Evolutionary conservation across 1,140 invertebrate genomes (phyloP), one percentile per base, ranked within the genome.

Genomic region (Drosophila yakuba): DNA sequence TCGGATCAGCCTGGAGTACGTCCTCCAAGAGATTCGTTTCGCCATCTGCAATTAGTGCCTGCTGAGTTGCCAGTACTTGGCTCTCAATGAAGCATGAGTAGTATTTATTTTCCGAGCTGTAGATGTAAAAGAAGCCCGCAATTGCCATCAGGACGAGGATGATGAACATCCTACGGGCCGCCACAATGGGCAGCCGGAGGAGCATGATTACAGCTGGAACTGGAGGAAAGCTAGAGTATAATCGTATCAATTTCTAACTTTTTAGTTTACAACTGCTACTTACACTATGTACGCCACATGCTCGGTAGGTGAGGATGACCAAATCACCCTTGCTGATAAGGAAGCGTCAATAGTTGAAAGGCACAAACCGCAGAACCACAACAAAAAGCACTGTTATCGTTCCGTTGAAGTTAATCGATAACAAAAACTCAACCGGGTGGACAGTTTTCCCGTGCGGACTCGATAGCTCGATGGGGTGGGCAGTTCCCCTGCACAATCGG

Each of bases 181-280:
- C 11, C 44, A 73, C 23, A n/a, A 82, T 50, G 39, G 74, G 66
- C 23, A 83, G 23, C 7, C 84, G 84, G 47, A 83, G 54, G 38
- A 72, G 78, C 94, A 86, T 90, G 44, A 23, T 43, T 35, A 63
- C 32, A 45, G 20, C 32, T 57, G 8, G 15, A 35, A n/a, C 59
- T 61, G 2, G 0, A n/a, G 8, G 6, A 25, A 43, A 10, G 11
- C 6, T 3, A 11, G n/a, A 67, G 2, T 43, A 4, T 6, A 3
- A 39, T 0, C 3, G 12, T 39, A 3, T 4, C 5, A 39, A 14
- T n/a, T 28, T 7, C 4, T 0, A 28, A 5, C 14, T 7, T 20
- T n/a, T 8, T 10, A 10, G 7, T 2, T 32, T 3, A 12, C 20
- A 14, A 12, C 8, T 12, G 2, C 1, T 12, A 1, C 59, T 23